These are phyloP conservation scores for Chrysopilus asiliformis DNA, from an alignment of 2,888 invertebrate genomes.

Conservation along the genomic window DNA sequence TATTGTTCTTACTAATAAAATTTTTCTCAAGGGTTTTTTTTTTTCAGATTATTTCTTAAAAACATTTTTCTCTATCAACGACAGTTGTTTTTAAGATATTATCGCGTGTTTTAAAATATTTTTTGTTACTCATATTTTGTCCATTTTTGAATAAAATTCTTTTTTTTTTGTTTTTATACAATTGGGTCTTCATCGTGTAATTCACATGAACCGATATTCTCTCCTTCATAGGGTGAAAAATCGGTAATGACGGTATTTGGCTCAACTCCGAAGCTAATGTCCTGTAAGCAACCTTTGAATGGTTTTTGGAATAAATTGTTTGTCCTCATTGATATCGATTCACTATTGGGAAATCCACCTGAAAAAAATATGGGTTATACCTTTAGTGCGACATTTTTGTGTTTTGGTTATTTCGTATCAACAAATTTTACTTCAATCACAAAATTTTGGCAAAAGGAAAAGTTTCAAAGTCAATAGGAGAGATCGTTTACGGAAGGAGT, in stretches of 20 bases:
- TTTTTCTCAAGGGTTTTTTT: slow-evolving; percentile 7
- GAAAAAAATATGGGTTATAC: slow-evolving; percentile 14
- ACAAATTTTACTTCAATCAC: too few relatives aligned
- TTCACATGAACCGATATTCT: slow-evolving; percentile 45
- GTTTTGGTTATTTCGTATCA: too few relatives aligned
- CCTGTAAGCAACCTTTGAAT: slow-evolving; percentile 47
- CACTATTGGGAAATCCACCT: slow-evolving; percentile 44
- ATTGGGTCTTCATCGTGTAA: slow-evolving; percentile 35
- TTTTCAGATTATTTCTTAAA: too few relatives aligned
- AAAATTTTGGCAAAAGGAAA: too few relatives aligned
- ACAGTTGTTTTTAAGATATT: too few relatives aligned
- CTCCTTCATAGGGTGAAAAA: slow-evolving; percentile 44
- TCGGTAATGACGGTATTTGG: slow-evolving; percentile 35
- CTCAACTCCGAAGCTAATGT: slow-evolving; percentile 39
- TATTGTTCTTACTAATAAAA: slow-evolving; percentile 10
- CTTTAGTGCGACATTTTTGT: not conserved
- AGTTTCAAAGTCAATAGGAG: too few relatives aligned
- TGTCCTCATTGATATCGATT: slow-evolving; percentile 34
- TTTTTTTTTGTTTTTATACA: slow-evolving; percentile 24
- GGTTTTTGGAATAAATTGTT: slow-evolving; percentile 41
- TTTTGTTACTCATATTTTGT: too few relatives aligned
- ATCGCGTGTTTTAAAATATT: too few relatives aligned
- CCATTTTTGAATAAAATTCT: too few relatives aligned
- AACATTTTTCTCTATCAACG: too few relatives aligned
- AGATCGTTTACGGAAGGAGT: too few relatives aligned